Evolutionary conservation across 2,888 invertebrate genomes (phyloP), one percentile per base, ranked within the genome.

Genomic region (Ophion obscuratus): DNA sequence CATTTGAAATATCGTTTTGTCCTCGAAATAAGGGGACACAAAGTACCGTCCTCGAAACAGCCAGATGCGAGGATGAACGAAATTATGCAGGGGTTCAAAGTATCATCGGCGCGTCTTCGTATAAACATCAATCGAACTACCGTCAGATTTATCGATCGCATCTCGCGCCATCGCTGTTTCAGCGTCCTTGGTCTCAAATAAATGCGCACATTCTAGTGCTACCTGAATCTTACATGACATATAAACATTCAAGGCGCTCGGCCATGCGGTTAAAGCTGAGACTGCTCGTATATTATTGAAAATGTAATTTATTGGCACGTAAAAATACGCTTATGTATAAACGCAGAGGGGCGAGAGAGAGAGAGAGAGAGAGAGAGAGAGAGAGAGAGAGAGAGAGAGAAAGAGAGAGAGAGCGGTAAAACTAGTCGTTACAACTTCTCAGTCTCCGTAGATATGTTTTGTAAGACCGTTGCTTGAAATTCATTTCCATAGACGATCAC

Each of bases 401-500:
- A 2, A n/a, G 31, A 36, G 31, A 14, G 20, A 27, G 27, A 66
- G 73, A 81, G 76, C 59, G 73, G 47, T 73, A 77, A 68, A 86
- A 83, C 80, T 47, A 27, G 68, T 77, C 20, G 44, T 44, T 68
- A 20, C 20, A n/a, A 64, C 64, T 71, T 70, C 47, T 62, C 27
- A 17, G 74, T 44, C 76, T 61, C 77, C 57, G 78, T 11, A 68
- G 24, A 75, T 68, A 61, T 70, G 57, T n/a, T 82, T 80, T 66
- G 79, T 44, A 75, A 67, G 81, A 79, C 61, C 80, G 77, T 83
- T 83, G 75, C 70, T 82, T 70, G 75, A 79, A 87, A 87, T 86
- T 85, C 81, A 86, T 88, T 87, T 87, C 84, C 83, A 88, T 85
- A 77, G 86, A 82, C 84, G 86, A 88, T 86, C 87, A 81, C 88